Base-by-base conservation (phyloP, 2,113 vertebrate genomes). In the Choloepus hoffmanni region DNA sequence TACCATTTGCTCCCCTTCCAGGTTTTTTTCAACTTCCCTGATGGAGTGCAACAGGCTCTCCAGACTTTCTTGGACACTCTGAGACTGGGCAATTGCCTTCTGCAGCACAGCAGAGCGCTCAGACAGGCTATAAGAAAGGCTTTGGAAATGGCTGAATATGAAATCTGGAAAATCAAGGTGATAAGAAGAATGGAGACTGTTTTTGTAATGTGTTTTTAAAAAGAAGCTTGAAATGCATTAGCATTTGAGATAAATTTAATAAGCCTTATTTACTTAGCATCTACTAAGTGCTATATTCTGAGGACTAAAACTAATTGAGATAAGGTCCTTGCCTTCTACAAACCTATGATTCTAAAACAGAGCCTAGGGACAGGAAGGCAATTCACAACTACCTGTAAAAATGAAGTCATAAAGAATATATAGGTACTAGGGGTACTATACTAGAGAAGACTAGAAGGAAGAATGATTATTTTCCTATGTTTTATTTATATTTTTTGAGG, bases 61-160 rank as follows among this genome's bases (percentile, higher is more conserved):
- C 92, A 99, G 98, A 14, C 99, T 99, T 97, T 99, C 99, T 97
- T 99, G 99, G 55, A 99, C 99, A 0, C 99, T 99, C 97, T 99
- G 99, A 3, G 99, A 99, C 96, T 99, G 99, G 24, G 99, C 99
- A 3, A 99, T 99, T 40, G 99, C 99, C 67, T 99, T 99, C 98
- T 99, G 99, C 85, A 99, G 98, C 96, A 99, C 98, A 95, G 99
- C 98, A 0, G 99, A 99, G 60, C 98, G 99, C 65, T 99, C 98
- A 0, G 99, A 99, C 93, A 99, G 98, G 12, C 98, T 98, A 23
- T 97, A 96, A 2, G 99, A 99, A 40, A 99, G 99, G 70, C 97
- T 98, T 60, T 99, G 98, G 96, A 99, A 99, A 33, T 98, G 98
- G 82, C 98, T 98, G 94, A 99, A 97, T 14, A 99, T 98, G 91